Conservation (phyloP, 2,888 invertebrate species). For the Nomada flava region DNA sequence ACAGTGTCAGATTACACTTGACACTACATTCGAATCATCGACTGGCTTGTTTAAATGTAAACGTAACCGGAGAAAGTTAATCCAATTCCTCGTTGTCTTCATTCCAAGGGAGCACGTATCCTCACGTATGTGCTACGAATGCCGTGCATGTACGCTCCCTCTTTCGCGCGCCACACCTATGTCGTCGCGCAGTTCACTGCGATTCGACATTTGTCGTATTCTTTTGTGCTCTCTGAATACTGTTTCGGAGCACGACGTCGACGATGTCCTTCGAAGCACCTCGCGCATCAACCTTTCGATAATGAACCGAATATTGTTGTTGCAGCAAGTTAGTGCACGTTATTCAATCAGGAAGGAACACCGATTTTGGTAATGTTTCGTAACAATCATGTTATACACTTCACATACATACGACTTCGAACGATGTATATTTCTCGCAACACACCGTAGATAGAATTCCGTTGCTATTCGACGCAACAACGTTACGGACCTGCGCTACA, state of each 20-base stretch:
- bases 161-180: conserved; percentile 70
- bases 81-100: conserved; percentile 47
- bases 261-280: conserved; percentile 16
- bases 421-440: conserved; percentile 15
- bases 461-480: conserved; percentile 38
- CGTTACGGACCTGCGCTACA: conserved; percentile 34
- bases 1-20: background rate
- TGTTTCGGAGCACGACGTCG: background rate
- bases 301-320: conserved; percentile 3
- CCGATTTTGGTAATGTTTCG: conserved; percentile 12
- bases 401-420: background rate
- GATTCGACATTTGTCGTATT: conserved; percentile 55
- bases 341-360: background rate
- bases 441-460: conserved; percentile 12
- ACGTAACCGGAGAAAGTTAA: conserved; percentile 48
- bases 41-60: conserved; percentile 2
- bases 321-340: background rate
- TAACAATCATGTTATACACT: conserved; percentile 17
- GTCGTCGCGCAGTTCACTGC: conserved; percentile 58
- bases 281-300: conserved; percentile 19
- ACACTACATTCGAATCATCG: conserved; percentile 7
- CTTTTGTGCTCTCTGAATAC: conserved; percentile 9
- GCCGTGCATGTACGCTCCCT: conserved; percentile 54
- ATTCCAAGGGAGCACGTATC: conserved; percentile 43
- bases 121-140: conserved; percentile 24